These are phyloP conservation scores for Monodelphis domestica DNA, from an alignment of 2,797 vertebrate genomes.

Conservation along the genomic window DNA sequence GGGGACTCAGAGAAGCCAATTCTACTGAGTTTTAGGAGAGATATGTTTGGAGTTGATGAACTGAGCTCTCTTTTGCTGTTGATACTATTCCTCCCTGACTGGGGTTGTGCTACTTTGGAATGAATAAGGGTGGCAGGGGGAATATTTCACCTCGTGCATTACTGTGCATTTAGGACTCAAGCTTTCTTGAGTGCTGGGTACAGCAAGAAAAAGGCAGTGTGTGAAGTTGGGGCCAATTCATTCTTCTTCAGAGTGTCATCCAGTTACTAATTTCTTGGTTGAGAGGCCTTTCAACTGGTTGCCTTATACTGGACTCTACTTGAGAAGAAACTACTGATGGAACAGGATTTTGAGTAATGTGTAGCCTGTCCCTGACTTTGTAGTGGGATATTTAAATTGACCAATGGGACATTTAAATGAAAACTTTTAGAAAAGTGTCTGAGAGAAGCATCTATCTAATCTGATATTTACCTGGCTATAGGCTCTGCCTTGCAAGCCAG, in stretches of 20 bases:
- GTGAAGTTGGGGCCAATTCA: background rate
- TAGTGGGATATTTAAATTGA: constrained; percentile 8
- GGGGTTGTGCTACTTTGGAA: background rate
- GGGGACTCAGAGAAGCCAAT: constrained; percentile 54
- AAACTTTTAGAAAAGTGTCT: background rate
- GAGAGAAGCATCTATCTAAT: background rate
- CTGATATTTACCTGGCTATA: constrained; percentile 28
- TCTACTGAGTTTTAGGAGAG: constrained; percentile 42
- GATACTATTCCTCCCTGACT: background rate
- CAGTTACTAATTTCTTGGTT: background rate
- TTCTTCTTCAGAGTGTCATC: background rate
- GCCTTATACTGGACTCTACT: constrained; percentile 16
- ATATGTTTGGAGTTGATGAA: constrained; percentile 38
- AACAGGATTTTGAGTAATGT: constrained; percentile 63
- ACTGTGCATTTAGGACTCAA: constrained; percentile 16
- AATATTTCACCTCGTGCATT: constrained; percentile 35
- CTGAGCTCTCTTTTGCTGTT: background rate
- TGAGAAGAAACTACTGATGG: constrained; percentile 21
- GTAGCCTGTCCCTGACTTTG: constrained; percentile 57
- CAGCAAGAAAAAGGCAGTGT: background rate
- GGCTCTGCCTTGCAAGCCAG: constrained; percentile 45
- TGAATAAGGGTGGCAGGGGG: constrained; percentile 16
- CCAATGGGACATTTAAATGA: too few species aligned
- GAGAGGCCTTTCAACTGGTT: background rate
- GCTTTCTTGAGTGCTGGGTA: constrained; percentile 29